Evolutionary conservation across 2,113 vertebrate species (phyloP).

Genomic region (Zosterops borbonicus): DNA sequence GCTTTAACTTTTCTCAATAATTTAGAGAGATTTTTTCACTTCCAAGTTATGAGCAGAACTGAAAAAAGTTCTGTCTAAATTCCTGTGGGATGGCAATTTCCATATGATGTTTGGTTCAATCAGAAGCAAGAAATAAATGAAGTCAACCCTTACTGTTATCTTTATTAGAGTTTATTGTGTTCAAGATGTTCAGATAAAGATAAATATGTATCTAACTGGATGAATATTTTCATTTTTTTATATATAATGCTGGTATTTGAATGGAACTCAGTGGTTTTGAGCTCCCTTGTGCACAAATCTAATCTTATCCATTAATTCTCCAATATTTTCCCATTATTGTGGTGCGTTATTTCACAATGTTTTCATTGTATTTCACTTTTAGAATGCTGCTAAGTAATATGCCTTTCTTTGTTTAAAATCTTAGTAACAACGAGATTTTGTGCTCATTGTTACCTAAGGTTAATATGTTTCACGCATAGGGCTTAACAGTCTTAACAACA

Average conservation of each 20-base stretch:
- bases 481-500: background rate
- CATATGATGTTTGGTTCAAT: background rate
- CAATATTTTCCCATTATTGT: background rate
- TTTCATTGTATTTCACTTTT: background rate
- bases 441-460: background rate
- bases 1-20: background rate
- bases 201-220: background rate
- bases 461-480: background rate
- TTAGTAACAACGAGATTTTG: background rate
- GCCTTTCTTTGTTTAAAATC: background rate
- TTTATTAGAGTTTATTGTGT: slow-evolving; percentile 7
- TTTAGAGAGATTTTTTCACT: background rate
- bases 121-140: background rate
- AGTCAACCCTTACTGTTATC: background rate
- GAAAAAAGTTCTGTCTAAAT: background rate
- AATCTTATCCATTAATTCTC: background rate
- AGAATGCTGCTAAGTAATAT: background rate
- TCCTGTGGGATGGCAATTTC: background rate
- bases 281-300: background rate
- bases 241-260: background rate
- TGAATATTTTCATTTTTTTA: background rate
- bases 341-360: background rate
- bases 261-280: background rate
- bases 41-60: background rate
- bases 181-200: background rate